Evolutionary conservation across 2,797 vertebrate genomes (phyloP), one percentile per base, ranked within the genome.

Genomic region (Micromesistius poutassou): DNA sequence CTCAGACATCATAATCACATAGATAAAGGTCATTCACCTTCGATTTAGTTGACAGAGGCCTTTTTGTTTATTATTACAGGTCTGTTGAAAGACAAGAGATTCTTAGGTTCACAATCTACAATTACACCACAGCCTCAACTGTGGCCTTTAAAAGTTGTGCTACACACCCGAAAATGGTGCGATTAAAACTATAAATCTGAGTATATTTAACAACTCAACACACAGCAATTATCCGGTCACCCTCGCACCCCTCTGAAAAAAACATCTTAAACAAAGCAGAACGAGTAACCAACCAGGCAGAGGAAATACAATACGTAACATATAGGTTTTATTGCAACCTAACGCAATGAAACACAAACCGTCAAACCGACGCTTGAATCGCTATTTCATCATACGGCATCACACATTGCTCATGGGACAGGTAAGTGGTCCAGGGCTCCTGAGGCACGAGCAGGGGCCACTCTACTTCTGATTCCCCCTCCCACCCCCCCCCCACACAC

Each of bases 211-310:
- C 85, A 87, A 88, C 76, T 82, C 77, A 76, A 77, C 86, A 79
- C 84, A 90, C 89, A 92, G 92, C 91, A 93, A 91, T 94, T 92
- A 92, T 88, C 87, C 90, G 91, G 90, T 92, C 90, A 92, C 84
- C 73, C 10, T 19, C 74, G 75, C 30, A n/a, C n/a, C 62, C 62
- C 9, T 5, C 22, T 2, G 28, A 68, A 68, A 2, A 25, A 28
- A 68, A 68, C n/a, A 28, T n/a, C 5, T 2, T 16, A 50, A 50
- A 50, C 46, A 22, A 50, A 5, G 16, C 16, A 19, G 14, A 50
- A 50, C 19, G 5, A 19, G 46, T 62, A 25, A 8, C 55, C 55
- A 28, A 28, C n/a, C 25, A 68, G 28, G 25, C 8, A 82, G 74
- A 77, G 80, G 83, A 92, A 91, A 91, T 88, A 91, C 90, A 90